Evolutionary conservation across 2,113 vertebrate genomes (phyloP).

Genomic region (Colossoma macropomum): DNA sequence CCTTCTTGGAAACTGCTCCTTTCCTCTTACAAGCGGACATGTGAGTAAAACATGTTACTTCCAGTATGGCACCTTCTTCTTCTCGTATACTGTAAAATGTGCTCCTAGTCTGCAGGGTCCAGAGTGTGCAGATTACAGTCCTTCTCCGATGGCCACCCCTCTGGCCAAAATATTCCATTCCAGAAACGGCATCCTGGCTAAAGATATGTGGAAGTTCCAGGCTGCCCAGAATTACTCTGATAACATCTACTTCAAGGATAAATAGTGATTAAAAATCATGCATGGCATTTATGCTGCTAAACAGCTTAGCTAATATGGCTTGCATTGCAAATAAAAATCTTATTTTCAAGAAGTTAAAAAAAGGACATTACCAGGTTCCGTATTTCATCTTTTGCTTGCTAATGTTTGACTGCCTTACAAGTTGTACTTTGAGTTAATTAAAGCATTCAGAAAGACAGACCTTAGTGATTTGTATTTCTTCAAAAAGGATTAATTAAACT

Average conservation of each 20-base stretch:
- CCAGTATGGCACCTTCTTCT: no score
- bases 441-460: constrained; percentile 46
- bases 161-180: no score
- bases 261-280: background rate
- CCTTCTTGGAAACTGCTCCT: constrained; percentile 68
- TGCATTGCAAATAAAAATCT: background rate
- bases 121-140: no score
- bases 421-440: constrained; percentile 7
- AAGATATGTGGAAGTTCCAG: constrained; percentile 1
- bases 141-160: no score
- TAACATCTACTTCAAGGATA: background rate
- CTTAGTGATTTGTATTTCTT: background rate
- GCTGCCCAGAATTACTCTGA: background rate
- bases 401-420: background rate
- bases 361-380: background rate
- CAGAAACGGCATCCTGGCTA: no score
- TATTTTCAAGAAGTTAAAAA: no score
- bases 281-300: background rate
- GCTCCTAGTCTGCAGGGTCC: no score
- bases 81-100: no score
- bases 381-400: no score
- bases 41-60: constrained; percentile 57
- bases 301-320: background rate
- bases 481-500: no score
- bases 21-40: background rate